These are phyloP conservation scores for Antheraea assamensis DNA, from an alignment of 2,888 invertebrate species.

Conservation along the genomic window DNA sequence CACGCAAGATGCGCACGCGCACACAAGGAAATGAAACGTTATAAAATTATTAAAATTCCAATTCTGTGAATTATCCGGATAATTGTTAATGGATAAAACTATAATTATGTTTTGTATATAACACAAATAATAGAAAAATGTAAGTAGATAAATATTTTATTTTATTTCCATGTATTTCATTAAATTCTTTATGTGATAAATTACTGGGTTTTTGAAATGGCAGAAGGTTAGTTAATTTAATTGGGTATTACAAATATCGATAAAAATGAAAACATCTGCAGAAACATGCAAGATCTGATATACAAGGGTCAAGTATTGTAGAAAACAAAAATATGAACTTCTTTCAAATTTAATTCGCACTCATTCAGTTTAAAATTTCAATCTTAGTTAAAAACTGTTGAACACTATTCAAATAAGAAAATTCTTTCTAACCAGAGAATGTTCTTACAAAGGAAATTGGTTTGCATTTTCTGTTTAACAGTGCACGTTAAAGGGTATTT, in stretches of 20 bases:
- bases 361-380: not conserved
- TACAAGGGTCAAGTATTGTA: no score
- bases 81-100: not conserved
- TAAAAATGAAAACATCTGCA: no score
- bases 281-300: no score
- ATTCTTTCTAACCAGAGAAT: not conserved
- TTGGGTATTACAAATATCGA: no score
- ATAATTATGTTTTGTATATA: not conserved
- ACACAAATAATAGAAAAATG: not conserved
- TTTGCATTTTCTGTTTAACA: not conserved
- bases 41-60: not conserved
- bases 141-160: not conserved
- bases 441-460: no score
- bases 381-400: no score
- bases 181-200: not conserved
- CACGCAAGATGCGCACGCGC: slow-evolving; percentile 36
- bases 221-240: not conserved
- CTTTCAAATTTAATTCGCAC: no score
- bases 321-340: no score
- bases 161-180: no score
- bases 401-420: not conserved
- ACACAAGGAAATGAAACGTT: slow-evolving; percentile 32
- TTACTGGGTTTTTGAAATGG: not conserved
- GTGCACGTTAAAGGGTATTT: not conserved
- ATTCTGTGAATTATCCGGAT: not conserved